phyloP scores from a whole-genome alignment of 2,888 invertebrate species.

The Pristionchus exspectatus region DNA sequence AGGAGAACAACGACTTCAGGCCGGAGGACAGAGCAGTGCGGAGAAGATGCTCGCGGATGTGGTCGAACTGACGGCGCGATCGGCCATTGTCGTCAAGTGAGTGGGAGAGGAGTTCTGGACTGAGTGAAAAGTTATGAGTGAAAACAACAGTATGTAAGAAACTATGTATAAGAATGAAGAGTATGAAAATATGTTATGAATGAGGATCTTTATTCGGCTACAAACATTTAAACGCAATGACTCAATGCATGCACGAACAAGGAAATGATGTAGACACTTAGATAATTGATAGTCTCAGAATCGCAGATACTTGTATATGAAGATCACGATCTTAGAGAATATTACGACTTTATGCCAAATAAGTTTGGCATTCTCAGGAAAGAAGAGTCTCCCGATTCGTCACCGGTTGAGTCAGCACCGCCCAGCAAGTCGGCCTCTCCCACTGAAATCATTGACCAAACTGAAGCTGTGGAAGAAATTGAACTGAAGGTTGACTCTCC shows the following conservation, averaged over 20 bases:
- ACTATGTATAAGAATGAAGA: too few species aligned
- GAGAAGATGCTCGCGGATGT: constrained; percentile 58
- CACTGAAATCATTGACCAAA: background rate
- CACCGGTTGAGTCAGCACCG: background rate
- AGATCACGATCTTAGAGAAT: too few species aligned
- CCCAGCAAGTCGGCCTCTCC: background rate
- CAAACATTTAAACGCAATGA: too few species aligned
- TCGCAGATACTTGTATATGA: too few species aligned
- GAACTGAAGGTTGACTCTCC: background rate
- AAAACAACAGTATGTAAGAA: too few species aligned
- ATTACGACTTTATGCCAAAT: too few species aligned
- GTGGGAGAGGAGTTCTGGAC: background rate
- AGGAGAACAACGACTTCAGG: constrained; percentile 16
- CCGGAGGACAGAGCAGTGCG: constrained; percentile 57
- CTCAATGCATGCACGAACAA: too few species aligned
- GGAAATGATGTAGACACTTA: too few species aligned
- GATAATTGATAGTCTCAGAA: too few species aligned
- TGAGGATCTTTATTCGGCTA: too few species aligned
- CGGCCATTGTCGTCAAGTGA: background rate
- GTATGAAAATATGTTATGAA: too few species aligned
- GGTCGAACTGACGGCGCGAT: constrained; percentile 50
- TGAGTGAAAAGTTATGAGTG: too few species aligned
- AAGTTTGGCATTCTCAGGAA: background rate
- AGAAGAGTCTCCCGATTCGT: background rate
- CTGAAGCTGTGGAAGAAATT: background rate